Evolutionary conservation across 1,140 invertebrate genomes (phyloP).

Genomic region (Saccostrea glomerata): DNA sequence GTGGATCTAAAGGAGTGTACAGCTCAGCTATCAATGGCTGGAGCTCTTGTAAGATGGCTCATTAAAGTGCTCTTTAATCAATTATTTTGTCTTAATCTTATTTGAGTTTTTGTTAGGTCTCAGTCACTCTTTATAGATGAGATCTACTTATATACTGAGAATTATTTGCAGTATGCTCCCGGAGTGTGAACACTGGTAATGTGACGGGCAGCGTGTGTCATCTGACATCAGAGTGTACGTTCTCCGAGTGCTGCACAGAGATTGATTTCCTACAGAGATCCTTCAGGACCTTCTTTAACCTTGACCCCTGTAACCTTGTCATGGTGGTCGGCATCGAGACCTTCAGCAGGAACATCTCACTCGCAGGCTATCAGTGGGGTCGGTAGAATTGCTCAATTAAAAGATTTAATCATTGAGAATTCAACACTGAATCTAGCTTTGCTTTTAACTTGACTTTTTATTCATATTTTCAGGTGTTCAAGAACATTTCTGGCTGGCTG

Average conservation of each 20-base stretch:
- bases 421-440: not conserved
- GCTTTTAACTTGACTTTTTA: not conserved
- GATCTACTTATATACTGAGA: not conserved
- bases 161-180: not conserved
- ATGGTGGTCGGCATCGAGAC: slow-evolving; percentile 59
- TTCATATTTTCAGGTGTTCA: not conserved
- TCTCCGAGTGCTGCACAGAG: slow-evolving; percentile 55
- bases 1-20: not conserved
- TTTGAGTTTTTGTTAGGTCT: too few species aligned
- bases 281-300: slow-evolving; percentile 47
- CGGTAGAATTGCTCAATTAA: not conserved
- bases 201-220: slow-evolving; percentile 44
- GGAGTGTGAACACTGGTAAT: slow-evolving; percentile 25
- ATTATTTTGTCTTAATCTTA: not conserved
- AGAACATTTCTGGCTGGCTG: slow-evolving; percentile 34
- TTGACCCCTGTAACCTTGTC: slow-evolving; percentile 58
- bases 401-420: not conserved
- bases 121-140: too few species aligned
- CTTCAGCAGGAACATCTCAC: slow-evolving; percentile 52
- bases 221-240: slow-evolving; percentile 53
- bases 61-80: not conserved
- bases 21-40: slow-evolving; percentile 19
- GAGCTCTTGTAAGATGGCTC: slow-evolving; percentile 31
- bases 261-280: slow-evolving; percentile 53
- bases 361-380: slow-evolving; percentile 41